Percentiles rank a stretch among this genome's conserved stretches.
Evolutionary conservation across 2,797 vertebrate species (phyloP).

Genomic region (Epinephelus awoara): DNA sequence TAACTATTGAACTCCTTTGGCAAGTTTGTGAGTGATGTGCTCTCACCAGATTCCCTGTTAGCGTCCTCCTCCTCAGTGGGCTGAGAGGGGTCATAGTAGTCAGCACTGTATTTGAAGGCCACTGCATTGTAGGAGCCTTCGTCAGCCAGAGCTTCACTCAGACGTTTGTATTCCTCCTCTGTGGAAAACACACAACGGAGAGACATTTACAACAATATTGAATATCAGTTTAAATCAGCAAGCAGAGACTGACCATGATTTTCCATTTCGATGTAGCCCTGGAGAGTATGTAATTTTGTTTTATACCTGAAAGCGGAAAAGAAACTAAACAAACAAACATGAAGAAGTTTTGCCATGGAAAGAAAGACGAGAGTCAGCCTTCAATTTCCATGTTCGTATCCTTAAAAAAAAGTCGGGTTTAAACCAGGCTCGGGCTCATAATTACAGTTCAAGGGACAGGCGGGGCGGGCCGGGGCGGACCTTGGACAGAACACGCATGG

Average conservation of each 20-base stretch:
- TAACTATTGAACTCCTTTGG: background rate
- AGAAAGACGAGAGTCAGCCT: too few relatives aligned
- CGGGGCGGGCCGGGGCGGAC: too few relatives aligned
- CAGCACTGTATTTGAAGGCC: conserved; percentile 95
- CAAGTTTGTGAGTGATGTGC: background rate
- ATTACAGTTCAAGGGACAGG: too few relatives aligned
- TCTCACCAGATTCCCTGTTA: conserved; percentile 88
- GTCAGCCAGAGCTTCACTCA: conserved; percentile 97
- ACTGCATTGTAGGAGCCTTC: conserved; percentile 95
- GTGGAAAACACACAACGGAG: conserved; percentile 64
- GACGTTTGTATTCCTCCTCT: conserved; percentile 99
- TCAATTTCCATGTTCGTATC: too few relatives aligned
- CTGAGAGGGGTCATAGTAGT: conserved; percentile 98
- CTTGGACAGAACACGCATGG: too few relatives aligned
- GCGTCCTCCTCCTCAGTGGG: conserved; percentile 98
- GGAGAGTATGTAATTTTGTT: background rate
- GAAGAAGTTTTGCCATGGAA: too few relatives aligned
- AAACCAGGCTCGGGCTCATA: too few relatives aligned
- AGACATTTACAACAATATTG: background rate
- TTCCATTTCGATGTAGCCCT: background rate
- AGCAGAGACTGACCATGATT: background rate
- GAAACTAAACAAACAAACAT: too few relatives aligned
- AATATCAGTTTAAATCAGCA: background rate
- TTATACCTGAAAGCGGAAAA: too few relatives aligned
- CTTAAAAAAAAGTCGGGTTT: too few relatives aligned